A percentile compares a stretch with the other conserved stretches of the same genome.
Evolutionary conservation across 2,888 invertebrate genomes (phyloP).

Genomic region (Lymantria dispar): DNA sequence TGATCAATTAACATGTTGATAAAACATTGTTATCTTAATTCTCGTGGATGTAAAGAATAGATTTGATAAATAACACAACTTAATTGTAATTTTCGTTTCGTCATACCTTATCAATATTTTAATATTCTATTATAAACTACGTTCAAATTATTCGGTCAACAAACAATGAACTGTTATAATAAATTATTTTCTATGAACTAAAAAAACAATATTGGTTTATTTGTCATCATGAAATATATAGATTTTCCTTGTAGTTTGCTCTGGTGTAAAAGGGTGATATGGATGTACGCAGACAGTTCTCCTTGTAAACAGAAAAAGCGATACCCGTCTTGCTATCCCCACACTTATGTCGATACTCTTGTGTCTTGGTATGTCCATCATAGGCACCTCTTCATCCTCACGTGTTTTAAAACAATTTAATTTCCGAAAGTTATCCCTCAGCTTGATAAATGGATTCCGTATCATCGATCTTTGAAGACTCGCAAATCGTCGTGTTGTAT

Average conservation of each 20-base stretch:
- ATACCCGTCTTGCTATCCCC: conserved; percentile 65
- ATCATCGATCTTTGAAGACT: conserved; percentile 47
- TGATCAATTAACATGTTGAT: not conserved
- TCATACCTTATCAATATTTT: not conserved
- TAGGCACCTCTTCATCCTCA: conserved; percentile 50
- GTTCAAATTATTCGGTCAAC: not conserved
- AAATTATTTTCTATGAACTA: not conserved
- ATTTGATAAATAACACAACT: not conserved
- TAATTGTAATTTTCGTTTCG: not conserved
- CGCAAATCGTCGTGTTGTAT: conserved; percentile 40
- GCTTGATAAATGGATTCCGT: conserved; percentile 44
- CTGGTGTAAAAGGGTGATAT: conserved; percentile 72
- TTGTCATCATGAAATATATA: conserved; percentile 53
- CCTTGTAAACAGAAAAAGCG: conserved; percentile 68
- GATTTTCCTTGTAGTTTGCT: conserved; percentile 68
- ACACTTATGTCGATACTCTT: conserved; percentile 72
- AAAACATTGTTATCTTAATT: not conserved
- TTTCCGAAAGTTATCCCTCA: conserved; percentile 53
- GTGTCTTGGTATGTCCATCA: conserved; percentile 60
- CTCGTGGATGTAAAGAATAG: not conserved
- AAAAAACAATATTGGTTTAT: conserved; percentile 7
- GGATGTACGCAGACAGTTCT: conserved; percentile 69
- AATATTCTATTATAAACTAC: not conserved
- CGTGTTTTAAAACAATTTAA: conserved; percentile 58
- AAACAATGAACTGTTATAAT: not conserved